Evolutionary conservation across 64 coral and sea anemone genomes (phyloP).

Genomic region (Exaiptasia diaphana): DNA sequence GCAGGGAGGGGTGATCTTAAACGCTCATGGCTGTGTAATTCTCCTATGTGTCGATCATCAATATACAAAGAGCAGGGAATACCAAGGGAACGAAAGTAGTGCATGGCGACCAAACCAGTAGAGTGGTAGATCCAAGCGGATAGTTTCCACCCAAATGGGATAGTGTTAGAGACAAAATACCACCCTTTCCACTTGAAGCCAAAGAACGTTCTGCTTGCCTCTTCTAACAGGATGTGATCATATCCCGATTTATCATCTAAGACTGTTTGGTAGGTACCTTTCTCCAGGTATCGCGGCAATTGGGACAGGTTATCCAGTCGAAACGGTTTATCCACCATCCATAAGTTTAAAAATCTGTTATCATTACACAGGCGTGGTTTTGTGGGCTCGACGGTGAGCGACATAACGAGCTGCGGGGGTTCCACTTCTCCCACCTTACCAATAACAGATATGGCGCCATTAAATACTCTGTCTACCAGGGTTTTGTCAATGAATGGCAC

Average conservation of each 20-base stretch:
- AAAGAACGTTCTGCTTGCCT: background rate
- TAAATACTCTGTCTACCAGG: too few species aligned
- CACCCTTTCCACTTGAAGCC: background rate
- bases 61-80: conserved; percentile 6
- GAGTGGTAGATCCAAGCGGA: background rate
- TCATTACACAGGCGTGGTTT: conserved; percentile 19
- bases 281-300: background rate
- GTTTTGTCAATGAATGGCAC: background rate
- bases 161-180: background rate
- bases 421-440: background rate
- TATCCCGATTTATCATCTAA: conserved; percentile 2
- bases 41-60: background rate
- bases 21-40: background rate
- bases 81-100: background rate
- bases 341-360: background rate
- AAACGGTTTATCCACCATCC: background rate
- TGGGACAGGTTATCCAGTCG: background rate
- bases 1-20: background rate
- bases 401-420: conserved; percentile 22
- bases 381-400: conserved; percentile 3
- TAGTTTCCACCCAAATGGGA: background rate
- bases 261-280: background rate
- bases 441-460: too few species aligned
- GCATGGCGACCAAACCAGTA: background rate
- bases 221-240: background rate